Evolutionary conservation across 1,140 invertebrate genomes (phyloP).

Genomic region (Aporrectodea caliginosa): DNA sequence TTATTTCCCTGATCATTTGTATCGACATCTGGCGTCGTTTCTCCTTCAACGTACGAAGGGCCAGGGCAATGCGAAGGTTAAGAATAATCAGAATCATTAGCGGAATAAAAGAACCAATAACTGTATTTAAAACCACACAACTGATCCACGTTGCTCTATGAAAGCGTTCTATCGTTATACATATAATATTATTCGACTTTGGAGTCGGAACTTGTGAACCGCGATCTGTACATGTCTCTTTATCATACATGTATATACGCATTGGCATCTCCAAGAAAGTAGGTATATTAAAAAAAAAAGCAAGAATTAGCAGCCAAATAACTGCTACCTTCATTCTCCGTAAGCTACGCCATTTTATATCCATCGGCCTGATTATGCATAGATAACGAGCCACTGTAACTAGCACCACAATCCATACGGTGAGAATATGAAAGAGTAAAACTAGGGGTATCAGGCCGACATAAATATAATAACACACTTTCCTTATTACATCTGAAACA

Average conservation of each 20-base stretch:
- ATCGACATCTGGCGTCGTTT: slow-evolving; percentile 21
- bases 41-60: not conserved
- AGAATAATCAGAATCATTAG: not conserved
- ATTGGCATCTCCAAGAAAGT: not conserved
- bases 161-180: too few relatives aligned
- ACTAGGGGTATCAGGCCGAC: not conserved
- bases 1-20: slow-evolving; percentile 45
- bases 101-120: not conserved
- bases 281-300: not conserved
- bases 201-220: not conserved
- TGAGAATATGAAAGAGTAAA: not conserved
- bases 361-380: not conserved
- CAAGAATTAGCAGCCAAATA: not conserved
- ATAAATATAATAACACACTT: not conserved
- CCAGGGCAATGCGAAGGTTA: not conserved
- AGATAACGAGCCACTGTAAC: not conserved
- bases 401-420: not conserved
- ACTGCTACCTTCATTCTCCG: not conserved
- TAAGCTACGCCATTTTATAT: not conserved
- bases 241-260: not conserved
- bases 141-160: too few relatives aligned
- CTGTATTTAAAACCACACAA: not conserved
- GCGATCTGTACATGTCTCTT: not conserved
- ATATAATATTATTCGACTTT: not conserved
- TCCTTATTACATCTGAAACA: not conserved